These are phyloP conservation scores for Nasonia oneida DNA, from an alignment of 2,888 invertebrate species.

Conservation along the genomic window DNA sequence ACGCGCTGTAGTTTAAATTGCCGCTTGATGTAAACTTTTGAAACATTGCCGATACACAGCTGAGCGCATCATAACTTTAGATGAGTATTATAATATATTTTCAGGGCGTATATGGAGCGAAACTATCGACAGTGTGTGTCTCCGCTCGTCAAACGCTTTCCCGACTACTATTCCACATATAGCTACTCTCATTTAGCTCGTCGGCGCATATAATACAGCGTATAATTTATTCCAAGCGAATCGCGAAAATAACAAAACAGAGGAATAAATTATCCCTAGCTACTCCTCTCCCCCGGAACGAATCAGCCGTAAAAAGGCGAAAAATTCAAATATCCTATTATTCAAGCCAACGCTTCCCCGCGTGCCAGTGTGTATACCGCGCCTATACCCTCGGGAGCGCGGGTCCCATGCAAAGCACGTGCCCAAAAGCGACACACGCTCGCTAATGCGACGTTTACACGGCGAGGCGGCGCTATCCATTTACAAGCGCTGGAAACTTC, in stretches of 20 bases:
- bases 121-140: background rate
- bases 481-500: slow-evolving; percentile 35
- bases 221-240: background rate
- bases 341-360: background rate
- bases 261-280: background rate
- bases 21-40: no score
- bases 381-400: background rate
- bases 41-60: no score
- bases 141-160: background rate
- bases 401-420: slow-evolving; percentile 24
- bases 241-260: background rate
- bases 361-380: background rate
- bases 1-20: no score
- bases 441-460: slow-evolving; percentile 37
- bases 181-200: background rate
- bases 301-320: no score
- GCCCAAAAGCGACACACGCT: slow-evolving; percentile 14
- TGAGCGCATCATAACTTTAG: no score
- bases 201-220: background rate
- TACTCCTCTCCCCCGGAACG: no score
- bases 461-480: slow-evolving; percentile 43
- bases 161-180: background rate
- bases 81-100: no score
- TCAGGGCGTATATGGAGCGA: background rate
- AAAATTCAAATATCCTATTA: slow-evolving; percentile 9